Percentiles rank a stretch among this genome's conserved stretches.
Evolutionary conservation across 53 echinoderm and acorn worm genomes (phyloP).

Genomic region (Holothuria leucospilota): DNA sequence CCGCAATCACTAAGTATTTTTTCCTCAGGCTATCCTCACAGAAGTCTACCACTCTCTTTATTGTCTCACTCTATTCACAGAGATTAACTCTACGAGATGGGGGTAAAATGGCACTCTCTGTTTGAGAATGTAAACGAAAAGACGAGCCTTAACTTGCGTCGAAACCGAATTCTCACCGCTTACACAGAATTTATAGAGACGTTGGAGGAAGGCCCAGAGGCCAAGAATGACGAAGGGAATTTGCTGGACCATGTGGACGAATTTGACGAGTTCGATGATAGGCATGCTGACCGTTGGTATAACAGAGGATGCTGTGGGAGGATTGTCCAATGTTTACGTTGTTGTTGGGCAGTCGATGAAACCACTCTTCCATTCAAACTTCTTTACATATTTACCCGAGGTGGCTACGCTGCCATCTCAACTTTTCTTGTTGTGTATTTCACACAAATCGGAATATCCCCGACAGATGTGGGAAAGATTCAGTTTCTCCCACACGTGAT

Average conservation of each 20-base stretch:
- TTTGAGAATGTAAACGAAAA: background rate
- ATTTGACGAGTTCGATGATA: background rate
- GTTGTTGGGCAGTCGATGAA: slow-evolving; percentile 50
- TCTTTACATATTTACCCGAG: slow-evolving; percentile 75
- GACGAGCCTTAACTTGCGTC: background rate
- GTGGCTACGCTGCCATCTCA: slow-evolving; percentile 71
- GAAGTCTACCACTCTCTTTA: too few species aligned
- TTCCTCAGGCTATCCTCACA: too few species aligned
- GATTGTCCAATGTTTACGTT: background rate
- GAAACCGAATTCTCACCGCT: slow-evolving; percentile 19
- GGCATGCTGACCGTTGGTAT: slow-evolving; percentile 7
- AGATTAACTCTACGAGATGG: background rate
- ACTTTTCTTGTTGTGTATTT: slow-evolving; percentile 66
- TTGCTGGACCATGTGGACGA: slow-evolving; percentile 9
- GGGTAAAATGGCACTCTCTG: slow-evolving; percentile 5
- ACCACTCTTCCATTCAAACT: slow-evolving; percentile 73
- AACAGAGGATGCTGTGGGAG: slow-evolving; percentile 20
- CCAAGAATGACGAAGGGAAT: slow-evolving; percentile 25
- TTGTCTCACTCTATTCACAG: too few species aligned
- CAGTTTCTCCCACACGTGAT: slow-evolving; percentile 61
- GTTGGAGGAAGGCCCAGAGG: slow-evolving; percentile 15
- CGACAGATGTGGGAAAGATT: slow-evolving; percentile 67
- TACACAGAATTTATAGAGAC: slow-evolving; percentile 44
- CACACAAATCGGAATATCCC: slow-evolving; percentile 64
- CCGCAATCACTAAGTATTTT: too few species aligned